Conservation (phyloP, 1,140 invertebrate genomes). For the Drosophila asahinai region DNA sequence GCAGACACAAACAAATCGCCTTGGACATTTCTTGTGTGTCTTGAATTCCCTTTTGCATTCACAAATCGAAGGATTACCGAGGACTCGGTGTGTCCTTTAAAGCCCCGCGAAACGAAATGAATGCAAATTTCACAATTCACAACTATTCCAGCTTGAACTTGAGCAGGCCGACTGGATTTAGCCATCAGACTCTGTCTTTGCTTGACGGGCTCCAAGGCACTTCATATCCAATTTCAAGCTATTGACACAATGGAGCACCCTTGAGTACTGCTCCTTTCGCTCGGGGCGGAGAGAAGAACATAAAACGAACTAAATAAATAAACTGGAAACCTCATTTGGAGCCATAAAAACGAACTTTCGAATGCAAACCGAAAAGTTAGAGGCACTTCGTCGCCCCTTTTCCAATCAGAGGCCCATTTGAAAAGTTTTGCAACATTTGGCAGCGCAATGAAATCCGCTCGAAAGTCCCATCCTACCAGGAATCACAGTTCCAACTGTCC, state of each 20-base stretch:
- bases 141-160: slow-evolving; percentile 40
- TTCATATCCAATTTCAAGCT: slow-evolving; percentile 62
- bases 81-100: slow-evolving; percentile 34
- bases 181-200: slow-evolving; percentile 3
- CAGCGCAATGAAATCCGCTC: slow-evolving; percentile 32
- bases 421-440: slow-evolving; percentile 41
- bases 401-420: slow-evolving; percentile 36
- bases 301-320: slow-evolving; percentile 35
- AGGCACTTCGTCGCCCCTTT: slow-evolving; percentile 11
- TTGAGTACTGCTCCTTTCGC: slow-evolving; percentile 17
- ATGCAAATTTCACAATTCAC: slow-evolving; percentile 37
- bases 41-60: slow-evolving; percentile 32
- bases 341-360: slow-evolving; percentile 39
- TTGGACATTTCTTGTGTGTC: slow-evolving; percentile 47
- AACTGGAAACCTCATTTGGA: slow-evolving; percentile 34
- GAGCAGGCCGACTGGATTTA: slow-evolving; percentile 6
- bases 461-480: not conserved
- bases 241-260: slow-evolving; percentile 62
- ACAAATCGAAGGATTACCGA: slow-evolving; percentile 42
- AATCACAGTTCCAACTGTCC: slow-evolving; percentile 22
- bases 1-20: slow-evolving; percentile 71
- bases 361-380: slow-evolving; percentile 32
- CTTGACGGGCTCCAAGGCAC: slow-evolving; percentile 8
- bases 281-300: slow-evolving; percentile 3
- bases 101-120: slow-evolving; percentile 31